Evolutionary conservation across 2,797 vertebrate genomes (phyloP).

Genomic region (Dicrostonyx torquatus): DNA sequence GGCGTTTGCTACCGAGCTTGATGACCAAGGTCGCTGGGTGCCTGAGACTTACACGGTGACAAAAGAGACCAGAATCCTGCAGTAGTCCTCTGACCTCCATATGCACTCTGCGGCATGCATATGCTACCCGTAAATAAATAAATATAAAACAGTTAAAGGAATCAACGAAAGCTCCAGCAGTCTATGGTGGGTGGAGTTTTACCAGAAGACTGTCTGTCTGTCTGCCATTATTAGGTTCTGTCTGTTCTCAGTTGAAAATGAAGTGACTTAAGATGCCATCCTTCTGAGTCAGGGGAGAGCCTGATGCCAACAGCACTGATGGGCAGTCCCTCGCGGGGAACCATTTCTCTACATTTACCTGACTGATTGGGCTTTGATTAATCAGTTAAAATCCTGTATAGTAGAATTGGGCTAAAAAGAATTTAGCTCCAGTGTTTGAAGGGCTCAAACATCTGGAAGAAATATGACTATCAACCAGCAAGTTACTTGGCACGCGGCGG

Average conservation of each 20-base stretch:
- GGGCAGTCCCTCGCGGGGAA: not conserved
- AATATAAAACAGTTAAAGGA: not conserved
- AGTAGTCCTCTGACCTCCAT: not conserved
- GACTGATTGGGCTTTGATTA: not conserved
- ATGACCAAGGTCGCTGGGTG: not conserved
- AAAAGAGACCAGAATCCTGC: not conserved
- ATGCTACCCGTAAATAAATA: not conserved
- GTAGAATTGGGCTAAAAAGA: not conserved
- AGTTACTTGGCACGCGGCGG: not conserved
- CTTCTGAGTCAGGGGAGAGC: too few species aligned
- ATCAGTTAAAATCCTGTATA: not conserved
- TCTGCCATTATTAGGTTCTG: not conserved
- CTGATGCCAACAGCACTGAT: too few species aligned
- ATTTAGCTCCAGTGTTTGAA: not conserved
- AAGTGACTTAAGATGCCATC: not conserved
- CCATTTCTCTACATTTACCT: not conserved
- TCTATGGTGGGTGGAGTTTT: not conserved
- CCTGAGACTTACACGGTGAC: too few species aligned
- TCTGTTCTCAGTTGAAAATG: not conserved
- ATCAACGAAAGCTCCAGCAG: not conserved
- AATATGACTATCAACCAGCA: not conserved
- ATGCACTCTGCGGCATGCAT: not conserved
- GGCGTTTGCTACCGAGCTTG: not conserved
- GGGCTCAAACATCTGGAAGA: not conserved
- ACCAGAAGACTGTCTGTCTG: not conserved